A percentile compares a stretch with the other conserved stretches of the same genome.
These are phyloP conservation scores for Drosophila bipectinata DNA, from an alignment of 1,140 invertebrate genomes.

Conservation along the genomic window DNA sequence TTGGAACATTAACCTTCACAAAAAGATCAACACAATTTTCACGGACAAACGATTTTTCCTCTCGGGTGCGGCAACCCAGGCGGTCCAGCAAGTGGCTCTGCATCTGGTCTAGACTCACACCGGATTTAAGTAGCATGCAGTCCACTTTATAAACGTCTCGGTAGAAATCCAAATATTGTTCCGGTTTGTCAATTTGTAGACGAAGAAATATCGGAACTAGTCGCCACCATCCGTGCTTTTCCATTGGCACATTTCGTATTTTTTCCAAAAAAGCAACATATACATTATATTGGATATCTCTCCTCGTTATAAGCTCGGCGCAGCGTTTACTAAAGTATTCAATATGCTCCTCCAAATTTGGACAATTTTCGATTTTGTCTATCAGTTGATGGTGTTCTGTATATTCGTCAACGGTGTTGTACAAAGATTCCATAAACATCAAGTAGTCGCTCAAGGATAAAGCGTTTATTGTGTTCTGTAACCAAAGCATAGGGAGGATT, in stretches of 20 bases:
- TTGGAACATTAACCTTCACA: conserved; percentile 9
- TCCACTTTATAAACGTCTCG: conserved; percentile 37
- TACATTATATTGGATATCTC: conserved; percentile 1
- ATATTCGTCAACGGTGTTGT: conserved; percentile 55
- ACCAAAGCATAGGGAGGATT: background rate
- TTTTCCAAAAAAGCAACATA: conserved; percentile 28
- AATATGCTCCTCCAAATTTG: conserved; percentile 13
- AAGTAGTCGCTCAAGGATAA: conserved; percentile 60
- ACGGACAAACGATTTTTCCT: conserved; percentile 53
- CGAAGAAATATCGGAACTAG: conserved; percentile 36
- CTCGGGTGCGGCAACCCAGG: conserved; percentile 47
- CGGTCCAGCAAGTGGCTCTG: conserved; percentile 45
- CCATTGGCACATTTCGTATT: conserved; percentile 26
- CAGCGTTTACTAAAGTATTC: conserved; percentile 47
- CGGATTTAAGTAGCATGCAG: conserved; percentile 1
- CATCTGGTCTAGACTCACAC: conserved; percentile 6
- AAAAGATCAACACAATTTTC: conserved; percentile 50
- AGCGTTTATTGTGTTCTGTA: conserved; percentile 32
- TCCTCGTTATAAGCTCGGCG: conserved; percentile 35
- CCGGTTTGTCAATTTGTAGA: background rate
- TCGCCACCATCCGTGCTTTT: conserved; percentile 60
- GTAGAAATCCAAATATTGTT: conserved; percentile 39
- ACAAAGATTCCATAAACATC: conserved; percentile 60
- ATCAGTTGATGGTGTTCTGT: conserved; percentile 32
- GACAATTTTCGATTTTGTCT: conserved; percentile 36